Conservation (phyloP, 1,140 invertebrate species). For the Rhynchophorus ferrugineus region DNA sequence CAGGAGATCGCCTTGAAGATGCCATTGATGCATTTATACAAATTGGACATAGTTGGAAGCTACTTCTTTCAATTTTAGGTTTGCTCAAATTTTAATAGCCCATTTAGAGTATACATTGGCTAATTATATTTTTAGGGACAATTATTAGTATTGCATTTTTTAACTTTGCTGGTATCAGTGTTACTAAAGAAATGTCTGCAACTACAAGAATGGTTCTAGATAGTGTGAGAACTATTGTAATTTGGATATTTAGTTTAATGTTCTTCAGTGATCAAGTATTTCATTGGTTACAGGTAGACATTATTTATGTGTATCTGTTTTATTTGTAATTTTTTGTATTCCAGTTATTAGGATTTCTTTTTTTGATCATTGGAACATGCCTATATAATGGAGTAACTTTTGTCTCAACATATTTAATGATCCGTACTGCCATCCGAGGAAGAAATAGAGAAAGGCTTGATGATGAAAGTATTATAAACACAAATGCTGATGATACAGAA, state of each 20-base stretch:
- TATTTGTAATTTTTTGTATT: slow-evolving; percentile 11
- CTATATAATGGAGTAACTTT: slow-evolving; percentile 35
- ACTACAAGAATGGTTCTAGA: slow-evolving; percentile 91
- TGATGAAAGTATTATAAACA: slow-evolving; percentile 15
- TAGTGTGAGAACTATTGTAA: slow-evolving; percentile 79
- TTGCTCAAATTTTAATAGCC: slow-evolving; percentile 25
- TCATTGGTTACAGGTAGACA: slow-evolving; percentile 64
- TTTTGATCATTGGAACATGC: slow-evolving; percentile 32
- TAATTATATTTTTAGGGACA: slow-evolving; percentile 54
- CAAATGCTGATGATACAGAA: slow-evolving; percentile 12
- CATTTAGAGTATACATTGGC: background rate
- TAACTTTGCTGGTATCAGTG: slow-evolving; percentile 91
- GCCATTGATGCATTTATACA: slow-evolving; percentile 76
- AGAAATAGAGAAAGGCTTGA: slow-evolving; percentile 3
- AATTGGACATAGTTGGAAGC: slow-evolving; percentile 58
- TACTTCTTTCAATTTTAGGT: slow-evolving; percentile 62
- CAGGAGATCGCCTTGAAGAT: slow-evolving; percentile 76
- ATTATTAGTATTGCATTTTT: slow-evolving; percentile 91
- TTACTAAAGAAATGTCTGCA: slow-evolving; percentile 90
- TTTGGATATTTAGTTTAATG: slow-evolving; percentile 74
- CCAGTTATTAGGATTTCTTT: slow-evolving; percentile 32
- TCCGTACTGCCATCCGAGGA: slow-evolving; percentile 10
- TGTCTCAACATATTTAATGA: slow-evolving; percentile 11
- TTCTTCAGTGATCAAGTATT: slow-evolving; percentile 74
- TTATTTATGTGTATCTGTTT: slow-evolving; percentile 1